phyloP scores from a whole-genome alignment of 2,113 vertebrate genomes.

The Takifugu bimaculatus region DNA sequence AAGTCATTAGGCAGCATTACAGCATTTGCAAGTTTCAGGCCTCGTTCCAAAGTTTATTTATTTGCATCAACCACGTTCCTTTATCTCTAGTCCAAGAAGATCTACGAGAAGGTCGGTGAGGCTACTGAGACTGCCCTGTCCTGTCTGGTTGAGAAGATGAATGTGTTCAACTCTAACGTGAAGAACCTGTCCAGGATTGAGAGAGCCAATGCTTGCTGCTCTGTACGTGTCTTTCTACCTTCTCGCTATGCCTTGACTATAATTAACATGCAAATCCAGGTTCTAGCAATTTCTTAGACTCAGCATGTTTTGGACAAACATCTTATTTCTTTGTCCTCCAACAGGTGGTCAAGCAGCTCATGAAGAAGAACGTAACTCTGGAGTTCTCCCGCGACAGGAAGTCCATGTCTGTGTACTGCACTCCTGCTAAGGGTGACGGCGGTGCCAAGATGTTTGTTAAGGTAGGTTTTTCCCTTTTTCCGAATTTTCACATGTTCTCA shows the following conservation, averaged over 20 bases:
- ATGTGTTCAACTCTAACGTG: conserved; percentile 85
- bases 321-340: conserved; percentile 6
- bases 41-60: neutral
- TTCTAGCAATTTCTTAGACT: neutral
- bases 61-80: neutral
- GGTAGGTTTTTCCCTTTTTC: conserved; percentile 59
- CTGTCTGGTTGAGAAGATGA: conserved; percentile 95
- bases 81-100: conserved; percentile 79
- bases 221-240: conserved; percentile 65
- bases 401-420: conserved; percentile 93
- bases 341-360: conserved; percentile 89
- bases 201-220: conserved; percentile 88
- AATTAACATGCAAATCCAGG: neutral
- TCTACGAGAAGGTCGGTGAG: conserved; percentile 93
- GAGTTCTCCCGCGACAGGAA: conserved; percentile 95
- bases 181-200: conserved; percentile 81
- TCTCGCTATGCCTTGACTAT: neutral
- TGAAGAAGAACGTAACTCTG: conserved; percentile 91
- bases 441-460: conserved; percentile 91
- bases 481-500: neutral
- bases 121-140: conserved; percentile 90
- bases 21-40: neutral
- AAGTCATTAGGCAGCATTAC: neutral
- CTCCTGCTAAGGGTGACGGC: conserved; percentile 83
- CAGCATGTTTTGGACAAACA: neutral